Base-by-base conservation (phyloP, 2,888 invertebrate genomes). In the Trichopoda pennipes region DNA sequence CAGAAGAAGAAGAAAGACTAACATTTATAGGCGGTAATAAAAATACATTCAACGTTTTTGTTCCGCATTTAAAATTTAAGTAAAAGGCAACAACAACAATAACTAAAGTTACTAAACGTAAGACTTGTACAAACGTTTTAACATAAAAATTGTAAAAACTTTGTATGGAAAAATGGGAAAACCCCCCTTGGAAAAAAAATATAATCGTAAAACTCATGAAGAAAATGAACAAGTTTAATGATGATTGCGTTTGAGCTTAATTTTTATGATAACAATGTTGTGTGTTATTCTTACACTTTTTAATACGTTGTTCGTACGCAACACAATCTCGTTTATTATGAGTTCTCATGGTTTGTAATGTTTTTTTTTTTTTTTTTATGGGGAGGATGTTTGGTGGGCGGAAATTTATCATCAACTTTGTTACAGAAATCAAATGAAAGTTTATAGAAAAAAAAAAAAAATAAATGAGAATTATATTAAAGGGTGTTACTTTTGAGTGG, bases 221-320 rank as follows among this genome's bases (percentile, higher is more conserved):
- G 82, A 79, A 82, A 82, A 82, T 79, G 76, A 82, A 75, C 68
- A 78, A 74, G 72, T 84, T 84, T 84, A 84, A 84, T 84, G 84
- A 82, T 84, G 84, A 84, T 84, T 84, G 82, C 82, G 47, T 82
- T 84, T 82, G 79, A 80, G 84, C 82, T 84, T 80, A 84, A 84
- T 77, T 84, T 83, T 84, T 82, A 82, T 73, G 79, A 79, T 72
- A 73, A 80, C 68, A 74, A 64, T 69, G 70, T 70, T 32, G 63
- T 80, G 56, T 69, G 70, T 70, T 32, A 56, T 80, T 53, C 51
- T 21, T 60, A 32, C 10, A 44, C 44, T 17, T 44, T 56, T 55
- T 23, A 42, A n/a, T n/a, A n/a, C n/a, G n/a, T n/a, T n/a, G n/a
- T 56, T 55, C 44, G 44, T 44, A n/a, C 1, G 1, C 9, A 1